Evolutionary conservation across 2,888 invertebrate species (phyloP).

Genomic region (Drosophila paucipuncta): DNA sequence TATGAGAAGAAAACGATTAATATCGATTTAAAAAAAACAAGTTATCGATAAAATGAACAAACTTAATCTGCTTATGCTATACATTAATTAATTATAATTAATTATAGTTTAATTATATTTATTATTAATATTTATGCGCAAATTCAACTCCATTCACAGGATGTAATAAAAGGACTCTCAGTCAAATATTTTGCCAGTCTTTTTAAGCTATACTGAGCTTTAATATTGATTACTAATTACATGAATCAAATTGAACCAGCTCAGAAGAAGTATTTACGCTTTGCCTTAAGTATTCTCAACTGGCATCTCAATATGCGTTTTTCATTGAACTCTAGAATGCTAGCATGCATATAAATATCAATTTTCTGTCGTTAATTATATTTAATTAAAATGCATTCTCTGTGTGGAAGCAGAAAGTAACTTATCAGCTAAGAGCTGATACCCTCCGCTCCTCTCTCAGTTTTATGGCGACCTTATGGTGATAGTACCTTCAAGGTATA

Average conservation of each 20-base stretch:
- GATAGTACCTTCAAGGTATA: background rate
- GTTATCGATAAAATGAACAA: background rate
- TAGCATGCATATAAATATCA: background rate
- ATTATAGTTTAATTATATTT: background rate
- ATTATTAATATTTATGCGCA: background rate
- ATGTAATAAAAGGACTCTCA: background rate
- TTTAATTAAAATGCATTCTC: background rate
- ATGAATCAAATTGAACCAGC: background rate
- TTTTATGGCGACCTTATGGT: background rate
- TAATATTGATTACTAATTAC: background rate
- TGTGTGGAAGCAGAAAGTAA: background rate
- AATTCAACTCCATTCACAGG: background rate
- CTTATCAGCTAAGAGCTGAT: background rate
- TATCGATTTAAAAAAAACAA: background rate
- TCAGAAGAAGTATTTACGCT: background rate
- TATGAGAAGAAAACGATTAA: background rate
- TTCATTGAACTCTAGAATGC: background rate
- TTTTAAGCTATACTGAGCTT: fast-evolving
- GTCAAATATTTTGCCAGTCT: too few relatives aligned
- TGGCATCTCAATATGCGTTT: background rate
- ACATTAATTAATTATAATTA: background rate
- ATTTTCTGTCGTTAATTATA: background rate
- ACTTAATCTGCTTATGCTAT: background rate
- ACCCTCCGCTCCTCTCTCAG: background rate
- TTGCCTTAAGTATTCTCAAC: background rate